Evolutionary conservation across 2,888 invertebrate species (phyloP).

Genomic region (Toxonevra muliebris): DNA sequence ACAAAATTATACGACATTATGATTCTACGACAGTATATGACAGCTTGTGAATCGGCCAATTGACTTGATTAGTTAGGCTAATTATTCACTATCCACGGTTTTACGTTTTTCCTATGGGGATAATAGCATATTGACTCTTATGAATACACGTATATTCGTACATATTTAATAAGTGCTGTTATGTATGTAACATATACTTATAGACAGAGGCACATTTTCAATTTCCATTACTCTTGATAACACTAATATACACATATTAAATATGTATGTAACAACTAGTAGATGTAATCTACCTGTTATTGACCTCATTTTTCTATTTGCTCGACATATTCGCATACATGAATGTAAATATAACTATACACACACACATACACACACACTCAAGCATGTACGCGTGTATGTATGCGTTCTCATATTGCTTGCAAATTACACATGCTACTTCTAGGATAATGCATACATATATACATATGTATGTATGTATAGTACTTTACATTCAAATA

Average conservation of each 20-base stretch:
- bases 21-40: no score
- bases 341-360: neutral
- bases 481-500: no score
- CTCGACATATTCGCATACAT: neutral
- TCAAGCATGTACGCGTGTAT: neutral
- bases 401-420: no score
- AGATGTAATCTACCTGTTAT: conserved; percentile 18
- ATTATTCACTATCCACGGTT: no score
- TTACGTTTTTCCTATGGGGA: no score
- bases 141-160: neutral
- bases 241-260: neutral
- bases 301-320: conserved; percentile 17
- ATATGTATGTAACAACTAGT: neutral
- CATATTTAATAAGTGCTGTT: no score
- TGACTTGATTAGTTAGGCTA: no score
- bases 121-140: no score
- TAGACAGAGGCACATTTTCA: neutral
- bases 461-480: neutral
- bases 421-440: conserved; percentile 5
- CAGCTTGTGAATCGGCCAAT: no score
- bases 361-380: neutral
- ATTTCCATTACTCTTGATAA: no score
- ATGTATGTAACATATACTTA: neutral
- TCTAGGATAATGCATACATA: neutral
- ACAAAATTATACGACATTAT: no score